Evolutionary conservation across 1,140 invertebrate species (phyloP).

Genomic region (Brachionus calyciflorus): DNA sequence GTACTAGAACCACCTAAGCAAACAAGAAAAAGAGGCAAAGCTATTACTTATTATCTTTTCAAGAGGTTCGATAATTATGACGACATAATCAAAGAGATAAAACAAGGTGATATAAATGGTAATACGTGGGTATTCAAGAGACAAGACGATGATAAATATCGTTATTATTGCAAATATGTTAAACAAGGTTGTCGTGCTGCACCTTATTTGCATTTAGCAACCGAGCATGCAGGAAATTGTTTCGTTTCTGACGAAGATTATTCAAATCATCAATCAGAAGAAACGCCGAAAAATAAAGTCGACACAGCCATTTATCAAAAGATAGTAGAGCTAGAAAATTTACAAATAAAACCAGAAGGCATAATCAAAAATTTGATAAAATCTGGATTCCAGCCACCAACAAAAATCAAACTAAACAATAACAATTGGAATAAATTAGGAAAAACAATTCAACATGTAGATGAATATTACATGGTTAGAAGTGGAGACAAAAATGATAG

Average conservation of each 20-base stretch:
- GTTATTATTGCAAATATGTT: too few relatives aligned
- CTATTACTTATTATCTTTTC: not conserved
- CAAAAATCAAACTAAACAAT: too few relatives aligned
- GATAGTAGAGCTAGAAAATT: not conserved
- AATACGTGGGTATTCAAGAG: not conserved
- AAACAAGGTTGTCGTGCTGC: too few relatives aligned
- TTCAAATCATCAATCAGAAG: not conserved
- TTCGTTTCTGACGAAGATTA: too few relatives aligned
- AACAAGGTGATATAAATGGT: not conserved
- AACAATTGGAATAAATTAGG: too few relatives aligned
- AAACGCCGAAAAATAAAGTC: not conserved
- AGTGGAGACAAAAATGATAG: too few relatives aligned
- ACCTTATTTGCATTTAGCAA: too few relatives aligned
- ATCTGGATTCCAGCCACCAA: too few relatives aligned
- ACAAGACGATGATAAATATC: not conserved
- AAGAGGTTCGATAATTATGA: not conserved
- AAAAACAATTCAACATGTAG: too few relatives aligned
- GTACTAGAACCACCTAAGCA: not conserved
- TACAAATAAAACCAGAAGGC: too few relatives aligned
- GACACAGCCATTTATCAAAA: not conserved
- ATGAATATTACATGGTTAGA: too few relatives aligned
- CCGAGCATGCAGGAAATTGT: not conserved
- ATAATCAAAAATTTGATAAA: too few relatives aligned
- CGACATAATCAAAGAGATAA: not conserved
- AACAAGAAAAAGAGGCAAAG: slow-evolving; percentile 6